Base-by-base conservation (phyloP, 2,113 vertebrate genomes). In the Carassius carassius region DNA sequence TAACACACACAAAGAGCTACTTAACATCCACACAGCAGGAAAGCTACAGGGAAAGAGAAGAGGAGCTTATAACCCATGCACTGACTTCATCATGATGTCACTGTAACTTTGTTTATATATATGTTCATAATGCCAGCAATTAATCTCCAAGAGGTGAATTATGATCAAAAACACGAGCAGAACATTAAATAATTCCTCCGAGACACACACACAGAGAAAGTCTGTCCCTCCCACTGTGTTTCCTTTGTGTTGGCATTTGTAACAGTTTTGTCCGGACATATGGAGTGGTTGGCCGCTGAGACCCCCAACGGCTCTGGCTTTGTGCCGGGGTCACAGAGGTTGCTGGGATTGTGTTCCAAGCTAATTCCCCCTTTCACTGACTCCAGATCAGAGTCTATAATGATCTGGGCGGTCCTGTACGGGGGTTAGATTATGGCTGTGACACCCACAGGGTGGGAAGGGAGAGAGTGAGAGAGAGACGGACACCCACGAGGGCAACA, bases 381-480 rank as follows among this genome's bases (percentile, higher is more conserved):
- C 90, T 91, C 83, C 92, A 93, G 93, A 93, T 93, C 92, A 94
- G 88, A 95, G 94, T 95, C 94, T 95, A 94, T 95, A 95, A 95
- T 94, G 94, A 94, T 94, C 92, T 84, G 89, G 92, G 91, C 90
- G 84, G 89, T 90, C 90, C 88, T 92, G 91, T 84, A 37, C 78
- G 79, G 87, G 92, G 94, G 94, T 95, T 95, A 94, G 87, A 78
- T 88, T 90, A 77, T 88, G 87, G 83, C 69, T 82, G 85, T 90
- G 91, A 93, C 93, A 93, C 91, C 90, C 89, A 91, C 89, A 89
- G 91, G 87, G 87, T 87, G 85, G 90, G 88, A 72, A 44, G 67
- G 41, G 56, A 12, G 83, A 54, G 72, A 58, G 32, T 17, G 56
- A 67, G 41, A 75, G 62, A 72, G 51, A 73, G 51, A 60, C 14